Conservation (phyloP, 2,797 vertebrate species). For the Falco cherrug region DNA sequence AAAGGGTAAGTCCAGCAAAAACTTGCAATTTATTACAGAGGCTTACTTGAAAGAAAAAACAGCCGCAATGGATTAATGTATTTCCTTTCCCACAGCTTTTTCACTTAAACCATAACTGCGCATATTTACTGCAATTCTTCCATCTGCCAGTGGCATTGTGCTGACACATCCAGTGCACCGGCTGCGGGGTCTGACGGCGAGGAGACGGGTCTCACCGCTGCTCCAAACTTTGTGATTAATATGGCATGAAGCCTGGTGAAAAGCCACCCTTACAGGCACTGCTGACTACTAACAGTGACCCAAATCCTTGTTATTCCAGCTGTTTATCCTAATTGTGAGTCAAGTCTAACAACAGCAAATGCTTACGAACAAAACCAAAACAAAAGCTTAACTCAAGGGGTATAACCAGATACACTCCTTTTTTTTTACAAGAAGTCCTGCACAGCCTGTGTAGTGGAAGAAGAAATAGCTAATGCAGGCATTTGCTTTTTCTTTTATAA, state of each 20-base stretch:
- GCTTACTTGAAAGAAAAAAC: slow-evolving; percentile 58
- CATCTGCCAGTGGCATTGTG: slow-evolving; percentile 35
- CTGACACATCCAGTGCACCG: not conserved
- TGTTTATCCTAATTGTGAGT: not conserved
- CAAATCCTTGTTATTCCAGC: slow-evolving; percentile 11
- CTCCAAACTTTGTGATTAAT: not conserved
- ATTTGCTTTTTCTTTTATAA: not conserved
- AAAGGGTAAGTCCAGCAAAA: slow-evolving; percentile 35
- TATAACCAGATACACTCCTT: not conserved
- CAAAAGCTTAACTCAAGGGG: not conserved
- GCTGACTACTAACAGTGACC: not conserved
- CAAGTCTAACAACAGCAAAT: not conserved
- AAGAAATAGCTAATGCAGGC: not conserved
- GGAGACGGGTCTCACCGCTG: not conserved
- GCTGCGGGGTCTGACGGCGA: not conserved
- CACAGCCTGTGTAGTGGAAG: not conserved
- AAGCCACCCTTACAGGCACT: not conserved
- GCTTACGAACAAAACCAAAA: not conserved
- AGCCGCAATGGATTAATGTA: slow-evolving; percentile 45
- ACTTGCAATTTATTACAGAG: slow-evolving; percentile 42
- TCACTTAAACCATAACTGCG: slow-evolving; percentile 54
- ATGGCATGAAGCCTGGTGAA: not conserved
- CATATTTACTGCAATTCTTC: slow-evolving; percentile 28
- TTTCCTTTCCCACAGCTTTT: slow-evolving; percentile 69
- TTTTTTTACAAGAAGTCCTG: not conserved